phyloP scores from a whole-genome alignment of 2,113 vertebrate genomes.

The Tupaia tana region DNA sequence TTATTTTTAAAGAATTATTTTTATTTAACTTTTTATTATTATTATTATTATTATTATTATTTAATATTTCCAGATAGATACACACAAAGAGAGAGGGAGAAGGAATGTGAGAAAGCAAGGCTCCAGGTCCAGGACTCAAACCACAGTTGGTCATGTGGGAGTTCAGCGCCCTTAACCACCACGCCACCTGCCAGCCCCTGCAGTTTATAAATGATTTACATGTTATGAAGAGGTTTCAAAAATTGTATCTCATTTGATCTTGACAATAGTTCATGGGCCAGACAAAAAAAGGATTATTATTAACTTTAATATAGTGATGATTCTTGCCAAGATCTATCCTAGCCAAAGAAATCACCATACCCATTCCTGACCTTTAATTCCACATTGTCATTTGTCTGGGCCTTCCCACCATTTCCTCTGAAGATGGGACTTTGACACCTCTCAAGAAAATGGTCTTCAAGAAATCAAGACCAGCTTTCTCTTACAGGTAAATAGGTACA shows the following conservation, averaged over 20 bases:
- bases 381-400: background rate
- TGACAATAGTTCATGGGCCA: background rate
- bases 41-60: no score
- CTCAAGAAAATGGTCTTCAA: background rate
- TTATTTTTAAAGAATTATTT: no score
- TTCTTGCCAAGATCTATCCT: background rate
- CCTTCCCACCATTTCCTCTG: background rate
- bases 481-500: background rate
- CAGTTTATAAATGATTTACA: background rate
- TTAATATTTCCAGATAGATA: no score
- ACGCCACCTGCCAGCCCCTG: no score
- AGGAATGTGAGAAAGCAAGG: no score
- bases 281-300: background rate
- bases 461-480: background rate
- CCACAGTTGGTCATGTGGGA: no score
- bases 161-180: no score
- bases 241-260: background rate
- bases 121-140: no score
- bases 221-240: background rate
- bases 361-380: background rate
- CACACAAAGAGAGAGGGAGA: no score
- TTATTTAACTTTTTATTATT: no score
- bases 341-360: background rate
- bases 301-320: background rate
- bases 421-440: background rate